Evolutionary conservation across 2,888 invertebrate species (phyloP).

Genomic region (Endomychus coccineus): DNA sequence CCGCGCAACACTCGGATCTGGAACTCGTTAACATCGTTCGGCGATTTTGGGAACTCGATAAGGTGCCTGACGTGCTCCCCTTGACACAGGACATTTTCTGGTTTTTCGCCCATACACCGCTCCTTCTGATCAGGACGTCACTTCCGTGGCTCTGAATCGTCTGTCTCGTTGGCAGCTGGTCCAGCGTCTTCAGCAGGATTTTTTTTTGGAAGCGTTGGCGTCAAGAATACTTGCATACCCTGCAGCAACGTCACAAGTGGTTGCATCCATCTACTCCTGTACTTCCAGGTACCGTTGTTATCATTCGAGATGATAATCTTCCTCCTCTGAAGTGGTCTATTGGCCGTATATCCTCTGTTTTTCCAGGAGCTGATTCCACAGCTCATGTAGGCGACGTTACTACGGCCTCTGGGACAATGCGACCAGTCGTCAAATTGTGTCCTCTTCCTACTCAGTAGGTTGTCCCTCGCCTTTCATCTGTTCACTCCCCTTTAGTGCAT

Average conservation of each 20-base stretch:
- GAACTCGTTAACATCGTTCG: too few relatives aligned
- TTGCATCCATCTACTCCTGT: too few relatives aligned
- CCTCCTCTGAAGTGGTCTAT: not conserved
- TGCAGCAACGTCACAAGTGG: too few relatives aligned
- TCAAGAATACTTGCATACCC: constrained; percentile 6
- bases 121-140: constrained; percentile 2
- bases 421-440: constrained; percentile 1
- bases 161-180: not conserved
- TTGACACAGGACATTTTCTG: constrained; percentile 1
- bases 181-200: constrained; percentile 4
- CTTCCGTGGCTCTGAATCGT: constrained; percentile 1
- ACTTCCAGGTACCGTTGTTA: too few relatives aligned
- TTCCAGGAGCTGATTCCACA: constrained; percentile 1
- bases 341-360: not conserved
- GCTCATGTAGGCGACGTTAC: not conserved
- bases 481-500: not conserved
- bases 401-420: constrained; percentile 3
- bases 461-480: not conserved
- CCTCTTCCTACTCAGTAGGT: constrained; percentile 1
- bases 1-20: too few relatives aligned
- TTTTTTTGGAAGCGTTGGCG: constrained; percentile 7
- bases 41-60: too few relatives aligned
- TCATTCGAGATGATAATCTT: too few relatives aligned
- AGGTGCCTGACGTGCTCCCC: too few relatives aligned
- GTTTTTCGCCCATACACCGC: not conserved